These are phyloP conservation scores for Thera obeliscata DNA, from an alignment of 2,888 invertebrate genomes.

Conservation along the genomic window DNA sequence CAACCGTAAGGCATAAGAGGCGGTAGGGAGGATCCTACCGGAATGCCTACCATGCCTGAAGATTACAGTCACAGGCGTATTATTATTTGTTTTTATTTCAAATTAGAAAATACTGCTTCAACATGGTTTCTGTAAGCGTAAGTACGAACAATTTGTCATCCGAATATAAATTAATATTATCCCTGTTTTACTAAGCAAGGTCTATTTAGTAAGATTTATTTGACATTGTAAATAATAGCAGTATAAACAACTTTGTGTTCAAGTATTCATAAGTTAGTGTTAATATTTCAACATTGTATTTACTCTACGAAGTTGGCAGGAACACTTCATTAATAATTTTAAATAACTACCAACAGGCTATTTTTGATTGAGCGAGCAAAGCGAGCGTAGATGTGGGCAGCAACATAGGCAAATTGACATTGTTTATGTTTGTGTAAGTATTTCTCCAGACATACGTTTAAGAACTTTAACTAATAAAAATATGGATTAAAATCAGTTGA, in stretches of 20 bases:
- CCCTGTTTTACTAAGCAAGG: conserved; percentile 10
- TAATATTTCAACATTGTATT: conserved; percentile 17
- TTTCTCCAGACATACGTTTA: too few relatives aligned
- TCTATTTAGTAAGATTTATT: conserved; percentile 26
- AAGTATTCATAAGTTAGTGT: conserved; percentile 17
- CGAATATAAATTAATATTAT: conserved; percentile 8
- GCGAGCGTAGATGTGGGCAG: neutral
- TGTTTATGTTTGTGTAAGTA: too few relatives aligned
- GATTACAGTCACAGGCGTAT: too few relatives aligned
- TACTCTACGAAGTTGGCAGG: conserved; percentile 18
- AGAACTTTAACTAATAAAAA: too few relatives aligned
- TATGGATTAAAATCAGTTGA: too few relatives aligned
- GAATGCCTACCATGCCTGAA: too few relatives aligned
- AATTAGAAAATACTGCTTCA: too few relatives aligned
- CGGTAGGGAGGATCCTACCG: too few relatives aligned
- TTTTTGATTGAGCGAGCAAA: neutral
- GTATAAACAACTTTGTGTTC: conserved; percentile 17
- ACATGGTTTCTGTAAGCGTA: neutral
- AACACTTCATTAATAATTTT: conserved; percentile 1
- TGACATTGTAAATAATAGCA: conserved; percentile 21
- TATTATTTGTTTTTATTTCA: too few relatives aligned
- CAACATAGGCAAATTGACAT: too few relatives aligned
- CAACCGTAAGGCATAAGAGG: too few relatives aligned
- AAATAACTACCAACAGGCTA: neutral
- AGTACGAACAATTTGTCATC: neutral